phyloP scores from a whole-genome alignment of 2,797 vertebrate genomes.

The Gallinago stenura region DNA sequence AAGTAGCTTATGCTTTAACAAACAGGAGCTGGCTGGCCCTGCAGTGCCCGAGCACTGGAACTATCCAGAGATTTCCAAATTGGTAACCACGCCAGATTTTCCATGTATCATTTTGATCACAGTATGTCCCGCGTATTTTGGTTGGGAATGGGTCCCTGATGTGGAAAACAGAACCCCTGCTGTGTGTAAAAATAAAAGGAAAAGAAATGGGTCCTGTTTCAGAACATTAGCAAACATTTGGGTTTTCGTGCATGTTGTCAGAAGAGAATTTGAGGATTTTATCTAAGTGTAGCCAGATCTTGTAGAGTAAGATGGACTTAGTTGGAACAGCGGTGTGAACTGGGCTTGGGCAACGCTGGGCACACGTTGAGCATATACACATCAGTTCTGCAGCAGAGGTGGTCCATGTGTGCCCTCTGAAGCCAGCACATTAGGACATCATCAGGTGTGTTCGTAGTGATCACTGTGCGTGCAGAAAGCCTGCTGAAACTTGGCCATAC shows the following conservation, averaged over 20 bases:
- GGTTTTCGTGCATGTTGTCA: not conserved
- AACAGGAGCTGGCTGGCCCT: not conserved
- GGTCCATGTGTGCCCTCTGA: not conserved
- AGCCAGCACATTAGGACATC: rapidly evolving
- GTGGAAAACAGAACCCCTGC: not conserved
- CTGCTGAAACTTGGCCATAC: not conserved
- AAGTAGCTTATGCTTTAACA: not conserved
- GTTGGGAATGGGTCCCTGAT: not conserved
- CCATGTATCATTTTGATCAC: not conserved
- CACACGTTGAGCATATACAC: not conserved
- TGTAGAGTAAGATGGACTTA: not conserved
- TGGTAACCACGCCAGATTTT: not conserved
- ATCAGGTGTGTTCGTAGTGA: rapidly evolving
- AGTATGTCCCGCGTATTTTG: not conserved
- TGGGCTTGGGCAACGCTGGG: not conserved
- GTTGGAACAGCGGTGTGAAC: not conserved
- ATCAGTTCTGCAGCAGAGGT: not conserved
- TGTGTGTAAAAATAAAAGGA: not conserved
- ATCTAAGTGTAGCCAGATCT: not conserved
- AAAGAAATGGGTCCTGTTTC: not conserved
- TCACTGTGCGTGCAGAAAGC: not conserved
- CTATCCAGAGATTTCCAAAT: not conserved
- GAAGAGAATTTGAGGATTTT: not conserved
- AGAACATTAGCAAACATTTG: not conserved
- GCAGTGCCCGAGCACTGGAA: not conserved